Evolutionary conservation across 2,888 invertebrate genomes (phyloP), one percentile per base, ranked within the genome.

Genomic region (Hirtodrosophila trivittata): DNA sequence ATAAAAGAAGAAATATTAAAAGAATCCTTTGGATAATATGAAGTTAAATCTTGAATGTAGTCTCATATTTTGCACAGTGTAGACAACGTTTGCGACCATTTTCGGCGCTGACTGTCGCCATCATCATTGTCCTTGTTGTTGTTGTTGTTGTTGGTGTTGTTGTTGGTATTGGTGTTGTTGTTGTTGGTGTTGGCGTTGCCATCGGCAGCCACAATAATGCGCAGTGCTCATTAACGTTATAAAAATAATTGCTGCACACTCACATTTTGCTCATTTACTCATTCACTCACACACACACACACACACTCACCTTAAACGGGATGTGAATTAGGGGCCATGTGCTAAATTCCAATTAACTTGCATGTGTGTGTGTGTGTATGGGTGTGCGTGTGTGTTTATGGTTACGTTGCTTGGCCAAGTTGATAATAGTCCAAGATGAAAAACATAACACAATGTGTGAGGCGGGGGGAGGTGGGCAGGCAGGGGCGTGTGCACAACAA

Each of bases 281-380:
- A 38, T 56, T 26, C 21, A 35, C 45, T 25, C 63, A 49, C 60
- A 32, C 57, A 39, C 57, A 25, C 58, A 12, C 37, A 38, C 37
- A 26, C 39, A 46, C 25, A 13, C 38, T 30, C 3, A 37, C 43
- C 41, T 43, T 43, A 30, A 62, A 30, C 32, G 41, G 51, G 38
- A 59, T 73, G 74, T 74, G 75, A 75, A 66, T 75, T 77, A 77
- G 71, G 74, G 51, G 57, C 59, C 77, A 64, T 86, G 86, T 86
- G 68, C 77, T 77, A 81, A 84, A 86, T 86, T 86, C 86, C 84
- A 81, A 84, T 86, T 84, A 86, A 86, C 86, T 73, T 65, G 63
- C 66, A 41, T 52, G 52, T 43, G 43, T 60, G 49, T 45, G 51
- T 28, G n/a, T 25, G 12, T 50, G 26, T 42, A 33, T 35, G 35